Percentiles rank a stretch among this genome's conserved stretches.
Conservation (phyloP, 1,140 invertebrate species). For the Macrocentrus cingulum region DNA sequence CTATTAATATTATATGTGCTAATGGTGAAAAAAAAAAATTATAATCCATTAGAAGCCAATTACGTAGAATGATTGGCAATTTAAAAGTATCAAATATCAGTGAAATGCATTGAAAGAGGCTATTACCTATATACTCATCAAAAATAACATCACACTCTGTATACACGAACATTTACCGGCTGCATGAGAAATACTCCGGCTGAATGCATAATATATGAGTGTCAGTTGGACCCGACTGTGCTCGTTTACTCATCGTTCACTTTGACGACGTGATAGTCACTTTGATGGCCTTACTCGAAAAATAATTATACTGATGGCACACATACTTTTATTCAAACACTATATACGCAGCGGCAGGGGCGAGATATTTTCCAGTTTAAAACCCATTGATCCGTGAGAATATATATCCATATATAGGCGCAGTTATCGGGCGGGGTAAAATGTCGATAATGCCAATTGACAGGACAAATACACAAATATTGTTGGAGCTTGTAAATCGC, state of each 20-base stretch:
- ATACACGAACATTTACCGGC: not conserved
- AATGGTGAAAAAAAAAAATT: no score
- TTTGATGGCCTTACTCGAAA: not conserved
- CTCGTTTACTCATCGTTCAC: slow-evolving; percentile 2
- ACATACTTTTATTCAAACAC: slow-evolving; percentile 7
- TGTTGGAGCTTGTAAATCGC: slow-evolving; percentile 30
- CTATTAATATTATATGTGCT: no score
- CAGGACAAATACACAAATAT: slow-evolving; percentile 29
- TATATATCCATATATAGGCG: slow-evolving; percentile 7
- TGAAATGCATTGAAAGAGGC: no score
- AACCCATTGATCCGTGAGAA: slow-evolving; percentile 13
- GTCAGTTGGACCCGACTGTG: not conserved
- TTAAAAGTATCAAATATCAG: no score
- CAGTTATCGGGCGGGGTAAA: not conserved
- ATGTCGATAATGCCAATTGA: slow-evolving; percentile 27
- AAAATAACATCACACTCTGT: not conserved
- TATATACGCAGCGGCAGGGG: slow-evolving; percentile 14
- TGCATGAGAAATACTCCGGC: not conserved
- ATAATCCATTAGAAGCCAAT: no score
- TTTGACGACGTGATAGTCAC: not conserved
- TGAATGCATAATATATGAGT: slow-evolving; percentile 1
- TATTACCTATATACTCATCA: no score
- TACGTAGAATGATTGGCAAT: no score
- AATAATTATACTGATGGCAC: slow-evolving; percentile 16
- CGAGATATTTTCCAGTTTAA: slow-evolving; percentile 3